A percentile compares a stretch with the other conserved stretches of the same genome.
phyloP scores from a whole-genome alignment of 2,797 vertebrate genomes.

The Pampus argenteus region DNA sequence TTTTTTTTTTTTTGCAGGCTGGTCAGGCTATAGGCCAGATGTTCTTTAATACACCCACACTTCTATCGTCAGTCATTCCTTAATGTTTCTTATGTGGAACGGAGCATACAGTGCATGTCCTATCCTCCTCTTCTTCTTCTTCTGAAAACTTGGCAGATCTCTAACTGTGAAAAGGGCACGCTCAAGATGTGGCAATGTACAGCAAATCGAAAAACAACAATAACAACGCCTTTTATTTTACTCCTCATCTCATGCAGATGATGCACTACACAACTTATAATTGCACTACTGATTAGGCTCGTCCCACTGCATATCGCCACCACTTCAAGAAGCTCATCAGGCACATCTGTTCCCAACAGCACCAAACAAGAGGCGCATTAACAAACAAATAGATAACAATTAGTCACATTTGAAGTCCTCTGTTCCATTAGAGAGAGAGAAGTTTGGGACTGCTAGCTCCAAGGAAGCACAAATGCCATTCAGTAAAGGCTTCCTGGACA shows the following conservation, averaged over 20 bases:
- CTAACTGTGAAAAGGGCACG: constrained; percentile 4
- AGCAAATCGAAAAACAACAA: constrained; percentile 51
- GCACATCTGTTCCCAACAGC: constrained; percentile 81
- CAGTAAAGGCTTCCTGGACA: constrained; percentile 55
- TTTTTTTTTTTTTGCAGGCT: constrained; percentile 25
- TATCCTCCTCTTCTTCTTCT: neutral
- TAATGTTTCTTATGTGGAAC: constrained; percentile 20
- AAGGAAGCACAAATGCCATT: constrained; percentile 42
- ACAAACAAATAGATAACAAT: constrained; percentile 80
- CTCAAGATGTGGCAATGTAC: constrained; percentile 30
- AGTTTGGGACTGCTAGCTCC: constrained; percentile 50
- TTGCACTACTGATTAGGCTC: constrained; percentile 76
- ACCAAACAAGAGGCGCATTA: constrained; percentile 76
- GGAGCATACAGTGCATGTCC: neutral
- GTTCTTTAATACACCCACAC: constrained; percentile 26
- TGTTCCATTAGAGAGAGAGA: constrained; percentile 65
- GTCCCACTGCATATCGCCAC: constrained; percentile 68
- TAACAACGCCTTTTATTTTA: constrained; percentile 66
- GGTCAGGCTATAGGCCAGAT: constrained; percentile 33
- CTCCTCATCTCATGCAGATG: constrained; percentile 58
- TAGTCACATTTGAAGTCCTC: constrained; percentile 80
- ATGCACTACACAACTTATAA: constrained; percentile 74
- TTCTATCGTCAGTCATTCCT: constrained; percentile 26
- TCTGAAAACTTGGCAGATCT: constrained; percentile 15
- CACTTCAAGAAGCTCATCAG: constrained; percentile 82